Percentiles rank a stretch among this genome's conserved stretches.
Conservation (phyloP, 2,888 invertebrate species). For the Nymphalis polychloros region DNA sequence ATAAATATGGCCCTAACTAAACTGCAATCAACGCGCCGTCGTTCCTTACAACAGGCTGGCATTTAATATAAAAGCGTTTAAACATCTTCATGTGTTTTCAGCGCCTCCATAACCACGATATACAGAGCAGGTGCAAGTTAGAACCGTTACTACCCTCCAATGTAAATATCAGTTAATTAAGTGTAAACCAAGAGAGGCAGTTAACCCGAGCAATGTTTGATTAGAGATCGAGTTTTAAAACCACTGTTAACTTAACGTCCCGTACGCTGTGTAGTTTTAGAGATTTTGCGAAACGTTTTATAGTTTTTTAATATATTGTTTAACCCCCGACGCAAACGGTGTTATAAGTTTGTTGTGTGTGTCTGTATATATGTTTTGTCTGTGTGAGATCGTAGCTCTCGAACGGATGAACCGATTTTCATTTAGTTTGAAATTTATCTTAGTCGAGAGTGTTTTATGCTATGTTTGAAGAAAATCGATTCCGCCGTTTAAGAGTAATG, state of each 20-base stretch:
- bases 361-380: no score
- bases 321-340: no score
- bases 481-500: no score
- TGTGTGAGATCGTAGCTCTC: no score
- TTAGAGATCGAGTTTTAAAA: slow-evolving; percentile 54
- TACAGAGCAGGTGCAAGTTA: slow-evolving; percentile 63
- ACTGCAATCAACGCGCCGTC: not conserved
- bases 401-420: no score
- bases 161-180: slow-evolving; percentile 81
- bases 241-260: slow-evolving; percentile 34
- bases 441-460: no score
- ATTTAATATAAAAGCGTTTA: slow-evolving; percentile 10
- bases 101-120: slow-evolving; percentile 41
- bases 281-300: not conserved
- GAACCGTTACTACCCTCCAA: slow-evolving; percentile 71
- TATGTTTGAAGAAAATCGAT: no score
- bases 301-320: not conserved
- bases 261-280: not conserved
- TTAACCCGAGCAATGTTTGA: slow-evolving; percentile 50
- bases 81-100: slow-evolving; percentile 29
- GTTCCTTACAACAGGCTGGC: not conserved
- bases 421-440: no score
- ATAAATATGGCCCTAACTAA: not conserved
- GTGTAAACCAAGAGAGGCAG: slow-evolving; percentile 65
- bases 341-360: no score